These are phyloP conservation scores for Hydriomena furcata DNA, from an alignment of 2,888 invertebrate species.

Conservation along the genomic window DNA sequence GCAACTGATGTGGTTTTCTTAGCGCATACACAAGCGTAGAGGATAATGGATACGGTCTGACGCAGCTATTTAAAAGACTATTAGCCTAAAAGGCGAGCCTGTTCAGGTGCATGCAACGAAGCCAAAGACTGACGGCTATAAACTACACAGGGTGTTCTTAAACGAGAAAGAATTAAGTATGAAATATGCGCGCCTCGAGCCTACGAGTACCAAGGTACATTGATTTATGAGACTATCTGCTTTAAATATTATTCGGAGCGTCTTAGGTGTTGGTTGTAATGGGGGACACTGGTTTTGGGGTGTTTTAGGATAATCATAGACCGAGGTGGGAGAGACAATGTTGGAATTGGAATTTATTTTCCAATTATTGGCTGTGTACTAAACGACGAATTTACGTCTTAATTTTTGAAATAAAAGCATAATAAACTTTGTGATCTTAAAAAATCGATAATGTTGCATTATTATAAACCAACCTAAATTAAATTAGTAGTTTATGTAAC, in stretches of 20 bases:
- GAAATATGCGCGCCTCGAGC: conserved; percentile 79
- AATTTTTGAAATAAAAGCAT: too few species aligned
- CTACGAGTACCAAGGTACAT: conserved; percentile 40
- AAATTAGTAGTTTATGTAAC: too few species aligned
- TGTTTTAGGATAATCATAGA: conserved; percentile 22
- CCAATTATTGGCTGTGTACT: too few species aligned
- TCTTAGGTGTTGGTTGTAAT: conserved; percentile 33
- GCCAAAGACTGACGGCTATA: conserved; percentile 65
- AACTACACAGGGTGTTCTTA: conserved; percentile 58
- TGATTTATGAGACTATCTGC: conserved; percentile 77
- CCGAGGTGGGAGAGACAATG: conserved; percentile 12
- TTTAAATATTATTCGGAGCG: conserved; percentile 55
- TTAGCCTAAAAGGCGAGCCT: conserved; percentile 37
- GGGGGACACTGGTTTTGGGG: conserved; percentile 37
- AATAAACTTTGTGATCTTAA: too few species aligned
- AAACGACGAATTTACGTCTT: too few species aligned
- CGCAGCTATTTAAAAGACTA: conserved; percentile 33
- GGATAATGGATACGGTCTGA: conserved; percentile 16
- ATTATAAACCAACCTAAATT: too few species aligned
- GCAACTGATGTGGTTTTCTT: neutral
- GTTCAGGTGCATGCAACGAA: conserved; percentile 58
- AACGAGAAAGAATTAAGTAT: conserved; percentile 81
- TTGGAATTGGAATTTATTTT: conserved; percentile 7
- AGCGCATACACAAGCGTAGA: neutral
- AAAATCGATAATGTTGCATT: too few species aligned